Evolutionary conservation across 1,140 invertebrate species (phyloP).

Genomic region (Drosophila kikkawai): DNA sequence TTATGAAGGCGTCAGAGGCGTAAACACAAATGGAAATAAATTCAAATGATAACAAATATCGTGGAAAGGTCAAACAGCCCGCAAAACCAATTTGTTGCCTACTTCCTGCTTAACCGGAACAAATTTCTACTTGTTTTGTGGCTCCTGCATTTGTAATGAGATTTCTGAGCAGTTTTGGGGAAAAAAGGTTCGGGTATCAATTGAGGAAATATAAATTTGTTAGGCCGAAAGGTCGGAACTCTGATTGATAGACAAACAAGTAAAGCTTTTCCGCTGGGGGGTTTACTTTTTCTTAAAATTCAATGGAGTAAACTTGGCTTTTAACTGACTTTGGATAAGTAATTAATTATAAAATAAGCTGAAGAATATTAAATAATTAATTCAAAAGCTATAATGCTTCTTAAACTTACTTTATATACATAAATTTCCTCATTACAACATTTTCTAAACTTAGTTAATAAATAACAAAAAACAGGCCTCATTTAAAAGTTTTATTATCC

Average conservation of each 20-base stretch:
- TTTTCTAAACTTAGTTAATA: neutral
- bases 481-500: neutral
- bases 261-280: constrained; percentile 5
- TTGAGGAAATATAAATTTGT: constrained; percentile 50
- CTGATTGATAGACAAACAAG: constrained; percentile 72
- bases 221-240: constrained; percentile 33
- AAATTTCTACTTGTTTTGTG: neutral
- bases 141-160: constrained; percentile 69
- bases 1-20: constrained; percentile 63
- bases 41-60: constrained; percentile 49
- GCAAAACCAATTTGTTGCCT: constrained; percentile 20
- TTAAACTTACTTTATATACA: neutral
- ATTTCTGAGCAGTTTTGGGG: neutral
- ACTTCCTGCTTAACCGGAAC: constrained; percentile 16
- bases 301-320: neutral
- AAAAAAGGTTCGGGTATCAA: constrained; percentile 58
- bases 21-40: constrained; percentile 38
- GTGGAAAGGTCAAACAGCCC: constrained; percentile 23
- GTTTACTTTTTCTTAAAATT: constrained; percentile 39
- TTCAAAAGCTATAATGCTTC: neutral
- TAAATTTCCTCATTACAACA: neutral
- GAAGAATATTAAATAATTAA: neutral
- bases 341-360: neutral
- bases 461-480: neutral
- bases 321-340: neutral